Conservation (phyloP, 2,113 vertebrate genomes). For the Zeus faber region DNA sequence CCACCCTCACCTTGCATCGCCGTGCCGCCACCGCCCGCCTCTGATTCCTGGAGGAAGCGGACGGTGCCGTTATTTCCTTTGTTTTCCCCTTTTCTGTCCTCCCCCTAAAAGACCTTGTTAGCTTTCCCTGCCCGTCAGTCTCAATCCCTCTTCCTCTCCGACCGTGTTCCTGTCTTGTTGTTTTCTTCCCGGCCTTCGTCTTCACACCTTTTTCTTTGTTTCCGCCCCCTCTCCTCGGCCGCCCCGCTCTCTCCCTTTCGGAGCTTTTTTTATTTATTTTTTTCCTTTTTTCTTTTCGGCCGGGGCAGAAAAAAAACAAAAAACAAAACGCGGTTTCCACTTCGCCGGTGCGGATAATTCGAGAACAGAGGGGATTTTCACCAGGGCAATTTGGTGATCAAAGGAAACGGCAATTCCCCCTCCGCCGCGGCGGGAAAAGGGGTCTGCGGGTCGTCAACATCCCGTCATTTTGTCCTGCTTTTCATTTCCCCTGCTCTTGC, state of each 20-base stretch:
- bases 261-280: too few relatives aligned
- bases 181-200: constrained; percentile 23
- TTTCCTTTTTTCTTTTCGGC: constrained; percentile 43
- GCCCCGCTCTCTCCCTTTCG: constrained; percentile 16
- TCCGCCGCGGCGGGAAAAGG: constrained; percentile 21
- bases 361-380: constrained; percentile 65
- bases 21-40: too few relatives aligned
- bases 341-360: constrained; percentile 65
- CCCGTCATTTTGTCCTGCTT: constrained; percentile 40
- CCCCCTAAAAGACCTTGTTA: too few relatives aligned
- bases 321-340: constrained; percentile 63
- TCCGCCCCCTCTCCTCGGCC: constrained; percentile 50
- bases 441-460: constrained; percentile 30
- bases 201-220: constrained; percentile 12
- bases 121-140: constrained; percentile 33
- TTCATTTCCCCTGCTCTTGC: too few relatives aligned
- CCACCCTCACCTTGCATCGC: too few relatives aligned
- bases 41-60: too few relatives aligned
- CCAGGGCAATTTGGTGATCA: constrained; percentile 73
- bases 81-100: too few relatives aligned
- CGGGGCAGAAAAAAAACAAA: background rate
- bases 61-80: too few relatives aligned
- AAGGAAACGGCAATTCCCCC: constrained; percentile 53
- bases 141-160: too few relatives aligned
- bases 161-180: too few relatives aligned